Percentiles rank a stretch among this genome's conserved stretches.
Evolutionary conservation across 35 echinoderm and acorn worm genomes (phyloP).

Genomic region (Nesometra sesokonis): DNA sequence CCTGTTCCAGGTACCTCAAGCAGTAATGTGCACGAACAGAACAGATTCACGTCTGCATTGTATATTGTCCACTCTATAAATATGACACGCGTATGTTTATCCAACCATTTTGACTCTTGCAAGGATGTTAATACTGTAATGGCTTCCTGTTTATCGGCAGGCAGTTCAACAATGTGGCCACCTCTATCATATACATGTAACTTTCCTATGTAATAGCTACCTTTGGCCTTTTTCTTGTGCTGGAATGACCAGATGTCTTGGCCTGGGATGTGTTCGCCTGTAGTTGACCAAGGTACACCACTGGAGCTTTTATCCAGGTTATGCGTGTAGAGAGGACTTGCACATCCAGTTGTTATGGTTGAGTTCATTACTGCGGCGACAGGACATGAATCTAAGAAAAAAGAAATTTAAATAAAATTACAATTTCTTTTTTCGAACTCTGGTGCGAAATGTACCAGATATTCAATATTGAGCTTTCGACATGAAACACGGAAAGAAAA

Average conservation of each 20-base stretch:
- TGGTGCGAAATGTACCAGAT: too few species aligned
- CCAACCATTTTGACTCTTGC: conserved; percentile 37
- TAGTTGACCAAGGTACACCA: conserved; percentile 38
- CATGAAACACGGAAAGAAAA: too few species aligned
- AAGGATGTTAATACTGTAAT: background rate
- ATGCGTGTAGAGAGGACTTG: conserved; percentile 15
- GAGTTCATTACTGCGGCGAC: background rate
- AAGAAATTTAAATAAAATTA: background rate
- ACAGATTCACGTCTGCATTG: conserved; percentile 64
- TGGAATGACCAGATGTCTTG: conserved; percentile 45
- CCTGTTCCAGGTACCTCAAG: conserved; percentile 44
- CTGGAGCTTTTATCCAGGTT: conserved; percentile 24
- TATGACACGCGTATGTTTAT: conserved; percentile 47
- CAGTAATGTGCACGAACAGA: conserved; percentile 50
- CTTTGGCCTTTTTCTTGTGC: background rate
- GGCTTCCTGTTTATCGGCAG: background rate
- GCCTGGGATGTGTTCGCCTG: background rate
- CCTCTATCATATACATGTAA: conserved; percentile 16
- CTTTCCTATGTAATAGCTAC: conserved; percentile 32
- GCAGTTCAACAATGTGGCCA: conserved; percentile 51
- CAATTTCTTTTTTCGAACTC: too few species aligned
- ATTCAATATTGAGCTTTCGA: too few species aligned
- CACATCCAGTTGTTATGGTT: conserved; percentile 24
- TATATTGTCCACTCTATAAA: conserved; percentile 81
- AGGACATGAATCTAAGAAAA: conserved; percentile 27